Evolutionary conservation across 2,888 invertebrate species (phyloP).

Genomic region (Zhuqinia jingwanae): DNA sequence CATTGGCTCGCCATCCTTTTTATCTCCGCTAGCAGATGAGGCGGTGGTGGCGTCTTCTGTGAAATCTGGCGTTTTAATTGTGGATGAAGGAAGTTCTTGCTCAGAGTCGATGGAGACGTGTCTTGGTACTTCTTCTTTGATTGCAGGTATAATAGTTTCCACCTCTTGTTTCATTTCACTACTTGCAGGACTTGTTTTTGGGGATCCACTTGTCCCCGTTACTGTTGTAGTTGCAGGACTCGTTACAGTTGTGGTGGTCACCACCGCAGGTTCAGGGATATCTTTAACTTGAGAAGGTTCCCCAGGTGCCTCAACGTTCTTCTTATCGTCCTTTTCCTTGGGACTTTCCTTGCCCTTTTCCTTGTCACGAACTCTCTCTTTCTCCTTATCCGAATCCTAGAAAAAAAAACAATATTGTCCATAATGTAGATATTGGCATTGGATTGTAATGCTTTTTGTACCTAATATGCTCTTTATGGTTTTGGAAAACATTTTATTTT

Average conservation of each 20-base stretch:
- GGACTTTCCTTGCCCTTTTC: conserved; percentile 75
- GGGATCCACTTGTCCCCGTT: neutral
- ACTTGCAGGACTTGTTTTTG: neutral
- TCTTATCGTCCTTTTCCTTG: conserved; percentile 73
- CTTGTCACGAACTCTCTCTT: conserved; percentile 3
- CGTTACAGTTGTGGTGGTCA: neutral
- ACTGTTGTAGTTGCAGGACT: neutral
- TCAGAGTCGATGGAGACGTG: conserved; percentile 75
- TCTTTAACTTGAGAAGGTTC: neutral
- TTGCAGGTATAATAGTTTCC: neutral
- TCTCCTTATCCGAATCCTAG: conserved; percentile 62
- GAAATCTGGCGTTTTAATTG: conserved; percentile 79
- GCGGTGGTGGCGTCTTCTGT: conserved; percentile 64
- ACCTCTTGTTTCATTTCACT: neutral
- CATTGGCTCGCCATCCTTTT: conserved; percentile 53
- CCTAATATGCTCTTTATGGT: neutral
- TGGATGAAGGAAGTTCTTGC: conserved; percentile 79
- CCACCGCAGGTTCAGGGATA: neutral
- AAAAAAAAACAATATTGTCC: neutral
- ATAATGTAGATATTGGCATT: neutral
- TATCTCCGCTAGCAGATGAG: conserved; percentile 42
- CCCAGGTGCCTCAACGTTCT: conserved; percentile 26
- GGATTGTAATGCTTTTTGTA: neutral
- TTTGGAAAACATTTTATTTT: neutral
- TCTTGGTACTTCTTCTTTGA: conserved; percentile 18